A percentile compares a stretch with the other conserved stretches of the same genome.
Evolutionary conservation across 2,797 vertebrate genomes (phyloP).

Genomic region (Psittacula derbiana): DNA sequence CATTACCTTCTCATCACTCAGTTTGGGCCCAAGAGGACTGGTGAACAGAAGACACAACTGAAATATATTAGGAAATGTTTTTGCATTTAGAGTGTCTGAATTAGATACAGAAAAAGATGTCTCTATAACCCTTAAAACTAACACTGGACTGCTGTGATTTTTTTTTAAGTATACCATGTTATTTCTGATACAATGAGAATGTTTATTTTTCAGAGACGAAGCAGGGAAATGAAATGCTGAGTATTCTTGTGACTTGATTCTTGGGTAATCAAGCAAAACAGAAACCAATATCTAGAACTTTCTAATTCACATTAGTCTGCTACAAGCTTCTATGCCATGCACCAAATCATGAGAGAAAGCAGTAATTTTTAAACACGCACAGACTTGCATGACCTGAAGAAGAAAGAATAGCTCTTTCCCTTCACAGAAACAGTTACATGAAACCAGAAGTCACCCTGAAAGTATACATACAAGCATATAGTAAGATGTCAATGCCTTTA

Average conservation of each 20-base stretch:
- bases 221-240: not conserved
- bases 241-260: not conserved
- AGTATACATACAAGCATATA: not conserved
- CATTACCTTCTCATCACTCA: not conserved
- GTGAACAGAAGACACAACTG: not conserved
- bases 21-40: not conserved
- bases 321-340: not conserved
- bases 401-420: not conserved
- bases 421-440: not conserved
- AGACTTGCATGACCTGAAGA: not conserved
- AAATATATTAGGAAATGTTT: not conserved
- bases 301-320: not conserved
- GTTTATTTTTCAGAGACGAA: not conserved
- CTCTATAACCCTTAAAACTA: not conserved
- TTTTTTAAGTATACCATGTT: not conserved
- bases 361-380: not conserved
- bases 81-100: not conserved
- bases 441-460: not conserved
- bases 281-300: not conserved
- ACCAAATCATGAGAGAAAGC: not conserved
- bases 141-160: not conserved
- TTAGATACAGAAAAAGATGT: not conserved
- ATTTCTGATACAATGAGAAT: not conserved
- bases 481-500: not conserved
- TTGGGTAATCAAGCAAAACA: not conserved